These are phyloP conservation scores for Nymphicus hollandicus DNA, from an alignment of 2,113 vertebrate species.

Conservation along the genomic window DNA sequence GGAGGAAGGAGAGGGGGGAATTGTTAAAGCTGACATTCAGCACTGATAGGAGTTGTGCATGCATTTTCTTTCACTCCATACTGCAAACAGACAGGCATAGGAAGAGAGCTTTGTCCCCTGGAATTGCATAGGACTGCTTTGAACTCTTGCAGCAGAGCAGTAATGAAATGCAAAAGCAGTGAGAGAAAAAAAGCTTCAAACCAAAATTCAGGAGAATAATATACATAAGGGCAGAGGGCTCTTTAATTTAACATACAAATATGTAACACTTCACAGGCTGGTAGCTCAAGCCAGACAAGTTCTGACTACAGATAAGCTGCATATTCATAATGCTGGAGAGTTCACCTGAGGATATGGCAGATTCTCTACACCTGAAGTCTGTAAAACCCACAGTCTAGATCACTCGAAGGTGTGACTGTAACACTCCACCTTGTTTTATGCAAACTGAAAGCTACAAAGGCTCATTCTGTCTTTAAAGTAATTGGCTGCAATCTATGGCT, in stretches of 20 bases:
- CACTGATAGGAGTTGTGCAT: neutral
- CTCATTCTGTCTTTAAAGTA: neutral
- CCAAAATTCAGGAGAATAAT: neutral
- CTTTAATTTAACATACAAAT: conserved; percentile 44
- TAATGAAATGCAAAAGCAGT: conserved; percentile 11
- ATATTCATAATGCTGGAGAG: neutral
- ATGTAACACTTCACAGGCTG: conserved; percentile 16
- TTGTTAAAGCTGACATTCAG: neutral
- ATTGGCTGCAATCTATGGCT: neutral
- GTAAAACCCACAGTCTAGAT: neutral
- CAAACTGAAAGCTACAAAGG: neutral
- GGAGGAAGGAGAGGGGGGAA: neutral
- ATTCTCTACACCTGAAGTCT: neutral
- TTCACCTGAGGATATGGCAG: conserved; percentile 9
- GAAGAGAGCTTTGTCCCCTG: neutral
- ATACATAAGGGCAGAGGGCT: conserved; percentile 26
- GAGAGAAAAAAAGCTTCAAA: neutral
- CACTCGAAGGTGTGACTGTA: neutral
- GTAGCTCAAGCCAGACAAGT: conserved; percentile 29
- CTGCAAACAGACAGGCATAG: neutral
- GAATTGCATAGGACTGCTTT: neutral
- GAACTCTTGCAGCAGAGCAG: neutral
- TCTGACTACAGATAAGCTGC: conserved; percentile 36
- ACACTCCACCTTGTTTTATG: neutral
- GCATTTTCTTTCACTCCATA: neutral